phyloP scores from a whole-genome alignment of 2,113 vertebrate species.

The Orientallactaga bullata region DNA sequence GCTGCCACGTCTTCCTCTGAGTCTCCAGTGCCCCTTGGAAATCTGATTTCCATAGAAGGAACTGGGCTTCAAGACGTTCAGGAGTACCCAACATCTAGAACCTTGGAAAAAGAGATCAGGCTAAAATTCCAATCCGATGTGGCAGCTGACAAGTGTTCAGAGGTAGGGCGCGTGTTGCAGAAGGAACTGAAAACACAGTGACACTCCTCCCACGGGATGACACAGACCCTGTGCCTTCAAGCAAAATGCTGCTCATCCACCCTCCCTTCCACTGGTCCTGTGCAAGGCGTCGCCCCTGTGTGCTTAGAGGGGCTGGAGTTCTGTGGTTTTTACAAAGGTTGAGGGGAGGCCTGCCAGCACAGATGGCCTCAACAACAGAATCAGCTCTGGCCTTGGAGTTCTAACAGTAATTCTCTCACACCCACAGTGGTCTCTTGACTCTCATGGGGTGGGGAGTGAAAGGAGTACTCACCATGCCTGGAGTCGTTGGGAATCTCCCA shows the following conservation, averaged over 20 bases:
- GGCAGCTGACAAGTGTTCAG: neutral
- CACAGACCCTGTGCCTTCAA: constrained; percentile 41
- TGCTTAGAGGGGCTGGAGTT: no score
- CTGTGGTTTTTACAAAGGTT: neutral
- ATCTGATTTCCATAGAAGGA: neutral
- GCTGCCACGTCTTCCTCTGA: constrained; percentile 27
- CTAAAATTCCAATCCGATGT: neutral
- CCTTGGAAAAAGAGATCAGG: neutral
- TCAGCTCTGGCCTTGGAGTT: neutral
- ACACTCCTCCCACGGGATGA: neutral
- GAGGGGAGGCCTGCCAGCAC: neutral
- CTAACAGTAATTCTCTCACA: neutral
- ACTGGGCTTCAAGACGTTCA: neutral
- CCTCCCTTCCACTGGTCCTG: neutral
- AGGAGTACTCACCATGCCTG: neutral
- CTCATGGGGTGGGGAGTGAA: neutral
- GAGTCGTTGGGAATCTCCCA: neutral
- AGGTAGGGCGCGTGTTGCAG: neutral
- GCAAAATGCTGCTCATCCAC: neutral
- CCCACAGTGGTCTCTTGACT: neutral
- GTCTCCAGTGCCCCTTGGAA: neutral
- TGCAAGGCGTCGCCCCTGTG: neutral
- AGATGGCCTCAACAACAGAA: neutral
- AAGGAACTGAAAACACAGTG: neutral
- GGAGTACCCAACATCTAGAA: neutral